These are phyloP conservation scores for Masnerella sp. DNA, from an alignment of 2,888 invertebrate genomes.

Conservation along the genomic window DNA sequence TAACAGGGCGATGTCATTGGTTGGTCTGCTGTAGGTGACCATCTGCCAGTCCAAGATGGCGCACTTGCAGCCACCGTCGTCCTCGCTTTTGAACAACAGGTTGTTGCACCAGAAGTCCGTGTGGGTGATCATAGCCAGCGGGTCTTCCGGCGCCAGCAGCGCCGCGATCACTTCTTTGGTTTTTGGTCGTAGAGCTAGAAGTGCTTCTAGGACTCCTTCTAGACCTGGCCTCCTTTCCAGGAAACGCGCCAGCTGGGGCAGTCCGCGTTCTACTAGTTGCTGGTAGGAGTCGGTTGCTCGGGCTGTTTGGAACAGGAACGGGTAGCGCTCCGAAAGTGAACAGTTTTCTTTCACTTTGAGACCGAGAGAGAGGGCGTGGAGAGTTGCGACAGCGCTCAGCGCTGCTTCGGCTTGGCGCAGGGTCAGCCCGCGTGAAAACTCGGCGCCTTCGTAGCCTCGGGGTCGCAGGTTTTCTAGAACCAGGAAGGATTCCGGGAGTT, in stretches of 20 bases:
- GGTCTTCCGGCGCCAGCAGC: conserved; percentile 85
- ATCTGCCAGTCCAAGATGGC: conserved; percentile 91
- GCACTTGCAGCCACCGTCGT: conserved; percentile 79
- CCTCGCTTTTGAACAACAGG: conserved; percentile 80
- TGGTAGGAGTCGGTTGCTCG: conserved; percentile 89
- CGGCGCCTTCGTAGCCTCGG: conserved; percentile 82
- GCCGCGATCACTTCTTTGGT: conserved; percentile 86
- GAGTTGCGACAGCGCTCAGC: conserved; percentile 84
- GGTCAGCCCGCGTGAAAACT: conserved; percentile 85
- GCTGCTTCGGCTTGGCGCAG: conserved; percentile 84
- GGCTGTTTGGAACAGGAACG: conserved; percentile 87
- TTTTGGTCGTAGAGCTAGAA: conserved; percentile 81
- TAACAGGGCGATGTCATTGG: conserved; percentile 87
- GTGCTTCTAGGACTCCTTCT: conserved; percentile 81
- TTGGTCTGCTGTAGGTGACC: conserved; percentile 87
- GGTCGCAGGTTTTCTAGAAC: conserved; percentile 87
- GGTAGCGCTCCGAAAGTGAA: conserved; percentile 79
- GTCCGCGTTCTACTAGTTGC: conserved; percentile 86
- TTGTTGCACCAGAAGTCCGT: conserved; percentile 93
- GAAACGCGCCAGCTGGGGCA: conserved; percentile 87
- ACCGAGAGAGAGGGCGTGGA: conserved; percentile 86
- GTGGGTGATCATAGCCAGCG: conserved; percentile 87
- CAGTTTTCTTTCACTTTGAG: conserved; percentile 80
- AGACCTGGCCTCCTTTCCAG: conserved; percentile 83
- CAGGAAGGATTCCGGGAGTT: conserved; percentile 83